Percentiles rank a stretch among this genome's conserved stretches.
Conservation (phyloP, 2,113 vertebrate species). For the Triplophysa siluroides region DNA sequence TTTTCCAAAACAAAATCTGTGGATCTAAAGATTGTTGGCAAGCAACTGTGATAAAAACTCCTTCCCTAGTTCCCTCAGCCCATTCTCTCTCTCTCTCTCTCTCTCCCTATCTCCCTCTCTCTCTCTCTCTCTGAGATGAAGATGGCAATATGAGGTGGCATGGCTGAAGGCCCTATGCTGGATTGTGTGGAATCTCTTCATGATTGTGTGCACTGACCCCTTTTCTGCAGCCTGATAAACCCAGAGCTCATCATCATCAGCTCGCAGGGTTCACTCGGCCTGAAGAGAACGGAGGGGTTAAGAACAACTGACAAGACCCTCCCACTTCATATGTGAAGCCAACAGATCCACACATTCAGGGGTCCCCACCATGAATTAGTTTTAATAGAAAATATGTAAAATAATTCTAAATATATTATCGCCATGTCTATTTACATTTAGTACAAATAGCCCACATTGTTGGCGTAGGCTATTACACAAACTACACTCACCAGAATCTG, state of each 20-base stretch:
- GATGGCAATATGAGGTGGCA: constrained; percentile 47
- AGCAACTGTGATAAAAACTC: background rate
- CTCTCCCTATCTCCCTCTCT: constrained; percentile 21
- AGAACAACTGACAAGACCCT: constrained; percentile 39
- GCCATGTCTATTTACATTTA: no score
- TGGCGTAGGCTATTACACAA: no score
- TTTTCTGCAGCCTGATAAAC: constrained; percentile 61
- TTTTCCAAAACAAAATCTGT: background rate
- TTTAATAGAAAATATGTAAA: no score
- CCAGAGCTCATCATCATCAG: constrained; percentile 43
- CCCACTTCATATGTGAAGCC: constrained; percentile 19
- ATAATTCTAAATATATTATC: no score
- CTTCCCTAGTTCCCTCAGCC: background rate
- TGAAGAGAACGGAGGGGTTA: constrained; percentile 10
- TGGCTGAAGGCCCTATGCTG: constrained; percentile 53
- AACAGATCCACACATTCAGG: no score
- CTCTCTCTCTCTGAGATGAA: constrained; percentile 33
- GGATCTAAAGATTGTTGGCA: background rate
- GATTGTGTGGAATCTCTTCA: constrained; percentile 59
- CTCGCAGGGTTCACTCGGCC: constrained; percentile 32
- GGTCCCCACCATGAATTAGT: background rate
- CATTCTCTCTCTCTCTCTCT: constrained; percentile 13
- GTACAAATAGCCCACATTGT: no score
- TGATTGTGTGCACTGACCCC: constrained; percentile 64
- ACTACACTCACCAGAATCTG: no score